Conservation (phyloP, 2,113 vertebrate genomes). For the Nibea coibor region DNA sequence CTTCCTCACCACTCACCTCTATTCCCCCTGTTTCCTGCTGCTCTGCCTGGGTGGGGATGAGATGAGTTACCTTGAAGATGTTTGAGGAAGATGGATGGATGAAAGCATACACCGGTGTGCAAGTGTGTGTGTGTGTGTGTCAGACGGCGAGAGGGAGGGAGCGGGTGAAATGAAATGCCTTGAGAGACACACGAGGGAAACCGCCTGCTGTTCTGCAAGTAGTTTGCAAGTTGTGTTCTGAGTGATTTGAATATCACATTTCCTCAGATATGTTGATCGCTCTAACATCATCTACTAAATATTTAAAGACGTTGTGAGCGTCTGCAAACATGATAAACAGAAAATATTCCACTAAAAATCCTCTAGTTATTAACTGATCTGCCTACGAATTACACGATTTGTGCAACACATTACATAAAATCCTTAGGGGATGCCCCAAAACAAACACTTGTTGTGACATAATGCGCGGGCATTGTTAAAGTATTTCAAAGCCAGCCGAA, state of each 20-base stretch:
- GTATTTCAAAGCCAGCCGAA: conserved; percentile 39
- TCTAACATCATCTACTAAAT: conserved; percentile 22
- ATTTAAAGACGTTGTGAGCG: neutral
- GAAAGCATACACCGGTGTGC: neutral
- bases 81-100: conserved; percentile 13
- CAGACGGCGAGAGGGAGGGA: neutral
- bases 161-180: neutral
- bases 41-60: conserved; percentile 7
- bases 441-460: conserved; percentile 31
- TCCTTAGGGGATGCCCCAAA: conserved; percentile 4
- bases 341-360: neutral
- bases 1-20: neutral
- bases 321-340: neutral
- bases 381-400: neutral
- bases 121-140: neutral
- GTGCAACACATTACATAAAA: conserved; percentile 33
- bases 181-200: neutral
- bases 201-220: conserved; percentile 40
- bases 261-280: conserved; percentile 18
- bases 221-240: conserved; percentile 34
- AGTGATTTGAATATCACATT: conserved; percentile 43
- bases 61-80: conserved; percentile 17
- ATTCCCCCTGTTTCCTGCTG: neutral
- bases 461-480: conserved; percentile 28
- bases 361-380: neutral